phyloP scores from a whole-genome alignment of 2,113 vertebrate species.

The Halcyon malimbica region DNA sequence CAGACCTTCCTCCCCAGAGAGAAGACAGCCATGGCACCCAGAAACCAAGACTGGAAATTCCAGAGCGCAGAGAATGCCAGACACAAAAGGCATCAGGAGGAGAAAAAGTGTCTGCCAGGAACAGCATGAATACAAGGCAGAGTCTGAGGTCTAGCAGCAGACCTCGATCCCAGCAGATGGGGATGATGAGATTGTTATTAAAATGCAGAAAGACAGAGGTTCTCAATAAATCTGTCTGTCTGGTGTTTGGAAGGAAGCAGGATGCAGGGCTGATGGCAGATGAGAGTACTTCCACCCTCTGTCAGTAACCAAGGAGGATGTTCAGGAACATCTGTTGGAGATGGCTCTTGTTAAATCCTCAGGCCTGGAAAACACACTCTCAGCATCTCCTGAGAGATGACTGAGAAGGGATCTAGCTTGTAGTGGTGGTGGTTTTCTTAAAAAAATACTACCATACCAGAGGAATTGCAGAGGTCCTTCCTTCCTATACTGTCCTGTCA shows the following conservation, averaged over 20 bases:
- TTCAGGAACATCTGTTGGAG: background rate
- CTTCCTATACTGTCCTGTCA: background rate
- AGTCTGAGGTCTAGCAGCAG: background rate
- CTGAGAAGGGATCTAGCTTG: background rate
- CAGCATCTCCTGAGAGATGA: background rate
- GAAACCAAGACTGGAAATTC: background rate
- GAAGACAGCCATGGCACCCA: background rate
- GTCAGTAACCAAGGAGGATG: background rate
- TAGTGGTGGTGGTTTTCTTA: background rate
- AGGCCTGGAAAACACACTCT: background rate
- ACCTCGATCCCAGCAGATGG: background rate
- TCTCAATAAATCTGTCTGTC: background rate
- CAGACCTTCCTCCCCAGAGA: background rate
- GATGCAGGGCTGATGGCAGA: background rate
- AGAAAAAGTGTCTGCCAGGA: background rate
- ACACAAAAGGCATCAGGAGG: background rate
- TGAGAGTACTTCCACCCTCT: background rate
- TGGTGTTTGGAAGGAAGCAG: constrained; percentile 18
- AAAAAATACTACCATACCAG: background rate
- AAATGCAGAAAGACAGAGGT: constrained; percentile 14
- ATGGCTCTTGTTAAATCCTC: constrained; percentile 1
- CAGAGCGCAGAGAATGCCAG: background rate
- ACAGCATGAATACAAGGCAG: background rate
- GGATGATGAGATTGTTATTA: constrained; percentile 5
- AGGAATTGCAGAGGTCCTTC: background rate